Percentiles rank a stretch among this genome's conserved stretches.
Conservation (phyloP, 2,888 invertebrate genomes). For the Melanophora roralis region DNA sequence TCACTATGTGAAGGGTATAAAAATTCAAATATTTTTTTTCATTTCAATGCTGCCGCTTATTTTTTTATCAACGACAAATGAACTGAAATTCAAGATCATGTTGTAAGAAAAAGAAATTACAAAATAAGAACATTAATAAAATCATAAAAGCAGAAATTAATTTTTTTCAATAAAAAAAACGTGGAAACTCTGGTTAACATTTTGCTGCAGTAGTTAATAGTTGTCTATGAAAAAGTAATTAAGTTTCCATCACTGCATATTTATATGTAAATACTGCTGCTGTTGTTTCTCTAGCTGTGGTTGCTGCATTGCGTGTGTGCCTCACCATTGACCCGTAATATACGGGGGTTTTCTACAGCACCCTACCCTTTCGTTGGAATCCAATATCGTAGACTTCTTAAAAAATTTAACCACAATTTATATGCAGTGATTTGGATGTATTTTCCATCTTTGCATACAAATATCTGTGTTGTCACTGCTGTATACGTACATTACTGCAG, state of each 20-base stretch:
- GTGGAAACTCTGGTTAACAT: background rate
- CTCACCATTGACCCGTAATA: constrained; percentile 56
- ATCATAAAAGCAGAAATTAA: no score
- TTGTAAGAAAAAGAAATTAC: no score
- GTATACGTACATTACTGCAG: no score
- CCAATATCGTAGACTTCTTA: background rate
- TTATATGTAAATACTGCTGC: constrained; percentile 12
- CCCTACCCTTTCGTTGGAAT: constrained; percentile 38
- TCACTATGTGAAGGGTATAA: no score
- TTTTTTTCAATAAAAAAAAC: no score
- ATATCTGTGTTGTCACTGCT: constrained; percentile 9
- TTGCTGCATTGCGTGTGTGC: background rate
- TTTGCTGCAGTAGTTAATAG: constrained; percentile 28
- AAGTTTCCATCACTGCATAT: constrained; percentile 18
- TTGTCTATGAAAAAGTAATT: constrained; percentile 27
- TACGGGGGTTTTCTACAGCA: constrained; percentile 39
- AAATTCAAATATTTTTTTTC: no score
- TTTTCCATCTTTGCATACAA: constrained; percentile 8
- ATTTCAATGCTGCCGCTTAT: no score
- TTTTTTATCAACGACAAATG: no score
- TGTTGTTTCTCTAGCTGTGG: background rate
- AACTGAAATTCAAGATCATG: no score
- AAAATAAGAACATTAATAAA: no score
- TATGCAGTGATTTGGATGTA: constrained; percentile 54
- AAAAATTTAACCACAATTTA: constrained; percentile 53